These are phyloP conservation scores for Atta colombica DNA, from an alignment of 1,140 invertebrate genomes.

Conservation along the genomic window DNA sequence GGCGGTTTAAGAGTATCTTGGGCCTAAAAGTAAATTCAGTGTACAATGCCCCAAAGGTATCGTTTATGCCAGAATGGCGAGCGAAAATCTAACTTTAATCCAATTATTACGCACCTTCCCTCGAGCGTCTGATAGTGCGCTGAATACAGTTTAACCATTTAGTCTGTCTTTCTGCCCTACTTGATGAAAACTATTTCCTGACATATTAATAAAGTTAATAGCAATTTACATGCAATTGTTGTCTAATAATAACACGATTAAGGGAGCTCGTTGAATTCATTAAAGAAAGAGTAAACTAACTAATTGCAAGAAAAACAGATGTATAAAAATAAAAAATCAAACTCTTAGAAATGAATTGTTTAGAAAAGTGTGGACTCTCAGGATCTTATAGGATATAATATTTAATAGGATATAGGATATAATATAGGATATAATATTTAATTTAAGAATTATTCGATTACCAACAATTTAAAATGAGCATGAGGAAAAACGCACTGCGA, in stretches of 20 bases:
- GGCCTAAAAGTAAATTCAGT: slow-evolving; percentile 55
- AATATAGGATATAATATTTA: neutral
- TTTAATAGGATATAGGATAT: too few species aligned
- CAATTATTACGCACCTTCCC: slow-evolving; percentile 48
- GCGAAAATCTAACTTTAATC: slow-evolving; percentile 55
- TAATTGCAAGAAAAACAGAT: neutral
- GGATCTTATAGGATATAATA: neutral
- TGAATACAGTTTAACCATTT: slow-evolving; percentile 51
- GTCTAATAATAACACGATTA: neutral
- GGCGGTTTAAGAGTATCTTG: slow-evolving; percentile 50
- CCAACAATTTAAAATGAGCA: neutral
- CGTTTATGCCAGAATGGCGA: slow-evolving; percentile 52
- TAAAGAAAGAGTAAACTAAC: neutral
- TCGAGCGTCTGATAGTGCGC: slow-evolving; percentile 23
- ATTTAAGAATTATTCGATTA: slow-evolving; percentile 22
- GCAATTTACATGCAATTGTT: slow-evolving; percentile 48
- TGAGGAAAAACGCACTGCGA: neutral
- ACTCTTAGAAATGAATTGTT: slow-evolving; percentile 15
- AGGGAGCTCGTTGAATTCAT: neutral
- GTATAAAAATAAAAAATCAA: neutral
- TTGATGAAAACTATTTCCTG: slow-evolving; percentile 15
- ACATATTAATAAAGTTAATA: slow-evolving; percentile 47
- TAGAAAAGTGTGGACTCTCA: neutral
- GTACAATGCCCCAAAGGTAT: slow-evolving; percentile 49
- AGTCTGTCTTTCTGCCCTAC: slow-evolving; percentile 18